phyloP scores from a whole-genome alignment of 2,797 vertebrate genomes.

The Linurgus olivaceus region DNA sequence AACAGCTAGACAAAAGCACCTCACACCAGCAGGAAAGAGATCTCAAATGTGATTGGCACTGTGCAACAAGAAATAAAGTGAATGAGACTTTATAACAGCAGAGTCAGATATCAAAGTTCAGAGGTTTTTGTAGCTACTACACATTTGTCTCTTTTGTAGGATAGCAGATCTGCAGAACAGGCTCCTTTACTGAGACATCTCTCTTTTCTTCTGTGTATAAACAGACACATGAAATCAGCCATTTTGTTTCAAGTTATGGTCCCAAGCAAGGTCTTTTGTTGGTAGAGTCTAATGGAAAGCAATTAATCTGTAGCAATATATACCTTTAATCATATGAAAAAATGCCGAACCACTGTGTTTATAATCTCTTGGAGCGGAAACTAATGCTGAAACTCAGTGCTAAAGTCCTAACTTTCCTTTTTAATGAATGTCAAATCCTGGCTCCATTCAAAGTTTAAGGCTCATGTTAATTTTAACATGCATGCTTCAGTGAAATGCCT shows the following conservation, averaged over 20 bases:
- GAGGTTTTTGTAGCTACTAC: not conserved
- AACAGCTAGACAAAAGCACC: not conserved
- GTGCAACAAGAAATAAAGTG: not conserved
- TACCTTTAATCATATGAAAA: slow-evolving; percentile 26
- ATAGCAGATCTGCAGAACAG: not conserved
- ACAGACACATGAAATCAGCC: not conserved
- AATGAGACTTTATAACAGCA: not conserved
- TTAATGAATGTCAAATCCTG: not conserved
- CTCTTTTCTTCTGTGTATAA: not conserved
- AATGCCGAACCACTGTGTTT: not conserved
- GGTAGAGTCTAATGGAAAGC: not conserved
- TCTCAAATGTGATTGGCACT: not conserved
- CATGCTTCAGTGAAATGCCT: not conserved
- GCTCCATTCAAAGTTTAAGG: not conserved
- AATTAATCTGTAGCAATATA: not conserved
- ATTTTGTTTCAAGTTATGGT: not conserved
- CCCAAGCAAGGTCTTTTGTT: not conserved
- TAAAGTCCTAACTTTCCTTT: not conserved
- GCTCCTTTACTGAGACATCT: not conserved
- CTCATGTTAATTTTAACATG: rapidly evolving
- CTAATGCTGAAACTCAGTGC: not conserved
- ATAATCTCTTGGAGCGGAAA: not conserved
- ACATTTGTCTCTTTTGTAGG: not conserved
- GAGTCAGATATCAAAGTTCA: not conserved
- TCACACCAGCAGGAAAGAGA: not conserved